Conservation (phyloP, 2,888 invertebrate genomes). For the Tachystola acroxantha region DNA sequence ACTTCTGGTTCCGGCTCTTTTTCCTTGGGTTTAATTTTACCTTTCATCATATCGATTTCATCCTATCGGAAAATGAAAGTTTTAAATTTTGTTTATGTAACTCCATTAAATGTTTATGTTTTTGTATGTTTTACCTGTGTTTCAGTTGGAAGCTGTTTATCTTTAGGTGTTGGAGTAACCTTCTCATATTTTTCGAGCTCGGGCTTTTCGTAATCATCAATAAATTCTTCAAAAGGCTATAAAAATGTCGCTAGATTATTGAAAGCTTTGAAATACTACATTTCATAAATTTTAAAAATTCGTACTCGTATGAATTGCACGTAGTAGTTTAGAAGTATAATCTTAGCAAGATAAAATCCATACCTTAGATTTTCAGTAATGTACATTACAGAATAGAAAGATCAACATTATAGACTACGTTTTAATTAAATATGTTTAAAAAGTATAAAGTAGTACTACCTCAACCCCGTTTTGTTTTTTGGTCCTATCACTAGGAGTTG, state of each 20-base stretch:
- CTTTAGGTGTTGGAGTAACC: constrained; percentile 57
- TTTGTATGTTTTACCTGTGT: constrained; percentile 47
- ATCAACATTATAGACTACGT: no score
- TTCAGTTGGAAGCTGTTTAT: constrained; percentile 59
- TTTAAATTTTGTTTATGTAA: constrained; percentile 5
- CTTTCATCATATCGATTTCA: constrained; percentile 62
- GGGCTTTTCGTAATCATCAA: constrained; percentile 86
- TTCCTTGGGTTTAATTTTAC: constrained; percentile 69
- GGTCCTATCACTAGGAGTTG: constrained; percentile 54
- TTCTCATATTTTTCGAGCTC: constrained; percentile 84
- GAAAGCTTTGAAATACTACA: no score
- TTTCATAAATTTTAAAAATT: no score
- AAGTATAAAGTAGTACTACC: constrained; percentile 26
- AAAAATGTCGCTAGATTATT: constrained; percentile 19
- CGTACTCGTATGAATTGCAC: no score
- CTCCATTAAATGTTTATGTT: constrained; percentile 1
- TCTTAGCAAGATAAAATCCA: no score
- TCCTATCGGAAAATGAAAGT: constrained; percentile 43
- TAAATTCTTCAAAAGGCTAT: constrained; percentile 65
- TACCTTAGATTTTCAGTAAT: no score
- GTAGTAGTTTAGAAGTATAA: no score
- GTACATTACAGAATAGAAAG: no score
- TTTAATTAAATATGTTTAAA: no score
- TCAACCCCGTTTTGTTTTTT: constrained; percentile 67
- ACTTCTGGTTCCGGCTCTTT: constrained; percentile 63